These are phyloP conservation scores for Myathropa florea DNA, from an alignment of 2,888 invertebrate species.

Conservation along the genomic window DNA sequence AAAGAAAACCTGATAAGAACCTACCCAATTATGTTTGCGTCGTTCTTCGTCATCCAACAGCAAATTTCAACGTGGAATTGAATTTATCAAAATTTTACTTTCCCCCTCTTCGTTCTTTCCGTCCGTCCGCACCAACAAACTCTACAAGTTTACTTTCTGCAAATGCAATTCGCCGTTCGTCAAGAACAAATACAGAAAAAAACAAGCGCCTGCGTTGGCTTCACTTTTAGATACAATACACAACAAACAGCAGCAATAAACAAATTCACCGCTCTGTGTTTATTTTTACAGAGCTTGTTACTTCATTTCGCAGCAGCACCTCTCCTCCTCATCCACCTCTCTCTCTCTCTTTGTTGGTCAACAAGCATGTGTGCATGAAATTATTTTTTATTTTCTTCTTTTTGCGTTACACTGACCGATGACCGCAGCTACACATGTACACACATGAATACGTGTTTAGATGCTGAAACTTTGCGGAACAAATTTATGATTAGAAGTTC, in stretches of 20 bases:
- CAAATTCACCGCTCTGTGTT: conserved; percentile 48
- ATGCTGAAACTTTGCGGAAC: not conserved
- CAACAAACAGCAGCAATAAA: conserved; percentile 47
- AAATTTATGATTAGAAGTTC: conserved; percentile 45
- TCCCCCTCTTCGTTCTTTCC: too few relatives aligned
- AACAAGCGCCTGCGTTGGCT: not conserved
- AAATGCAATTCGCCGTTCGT: conserved; percentile 40
- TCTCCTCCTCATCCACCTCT: not conserved
- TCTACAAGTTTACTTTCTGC: conserved; percentile 4
- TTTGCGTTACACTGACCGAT: conserved; percentile 56
- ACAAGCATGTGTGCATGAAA: not conserved
- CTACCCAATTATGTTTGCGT: conserved; percentile 42
- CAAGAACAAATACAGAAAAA: conserved; percentile 22
- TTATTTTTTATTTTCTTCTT: not conserved
- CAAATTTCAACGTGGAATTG: not conserved
- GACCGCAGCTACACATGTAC: conserved; percentile 15
- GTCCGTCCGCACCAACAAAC: not conserved
- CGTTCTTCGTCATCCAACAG: not conserved
- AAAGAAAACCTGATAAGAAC: conserved; percentile 55
- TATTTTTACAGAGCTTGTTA: conserved; percentile 39
- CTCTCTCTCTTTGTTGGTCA: too few relatives aligned
- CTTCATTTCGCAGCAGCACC: conserved; percentile 21
- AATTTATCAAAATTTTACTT: conserved; percentile 40
- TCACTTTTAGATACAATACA: not conserved
- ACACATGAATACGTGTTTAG: not conserved